phyloP scores from a whole-genome alignment of 2,113 vertebrate species.

The Morone saxatilis region DNA sequence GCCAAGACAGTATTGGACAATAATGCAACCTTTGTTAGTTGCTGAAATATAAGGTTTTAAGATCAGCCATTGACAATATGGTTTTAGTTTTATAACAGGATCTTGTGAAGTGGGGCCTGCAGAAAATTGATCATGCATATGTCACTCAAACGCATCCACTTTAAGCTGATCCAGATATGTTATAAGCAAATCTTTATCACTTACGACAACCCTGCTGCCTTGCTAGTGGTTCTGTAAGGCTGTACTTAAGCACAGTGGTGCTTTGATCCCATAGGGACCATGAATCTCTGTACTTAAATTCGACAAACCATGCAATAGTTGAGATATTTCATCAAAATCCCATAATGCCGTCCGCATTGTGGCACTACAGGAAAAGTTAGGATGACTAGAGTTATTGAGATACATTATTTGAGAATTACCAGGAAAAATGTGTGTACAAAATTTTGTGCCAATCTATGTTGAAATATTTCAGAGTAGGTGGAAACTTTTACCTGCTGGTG shows the following conservation, averaged over 20 bases:
- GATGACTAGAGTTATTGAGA: too few relatives aligned
- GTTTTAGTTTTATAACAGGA: constrained; percentile 2
- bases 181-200: background rate
- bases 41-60: background rate
- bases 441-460: too few relatives aligned
- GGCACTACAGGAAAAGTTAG: too few relatives aligned
- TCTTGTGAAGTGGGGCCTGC: background rate
- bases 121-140: background rate
- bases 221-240: background rate
- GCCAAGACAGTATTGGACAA: background rate
- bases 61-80: background rate
- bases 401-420: too few relatives aligned
- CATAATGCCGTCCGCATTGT: too few relatives aligned
- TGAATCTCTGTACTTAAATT: too few relatives aligned
- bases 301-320: too few relatives aligned
- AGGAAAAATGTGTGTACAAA: too few relatives aligned
- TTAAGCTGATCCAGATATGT: background rate
- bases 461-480: too few relatives aligned
- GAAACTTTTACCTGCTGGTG: too few relatives aligned
- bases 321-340: too few relatives aligned
- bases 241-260: background rate
- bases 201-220: background rate
- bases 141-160: background rate
- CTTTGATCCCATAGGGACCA: too few relatives aligned
- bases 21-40: constrained; percentile 10